phyloP scores from a whole-genome alignment of 2,113 vertebrate species.

The Eidolon helvum region DNA sequence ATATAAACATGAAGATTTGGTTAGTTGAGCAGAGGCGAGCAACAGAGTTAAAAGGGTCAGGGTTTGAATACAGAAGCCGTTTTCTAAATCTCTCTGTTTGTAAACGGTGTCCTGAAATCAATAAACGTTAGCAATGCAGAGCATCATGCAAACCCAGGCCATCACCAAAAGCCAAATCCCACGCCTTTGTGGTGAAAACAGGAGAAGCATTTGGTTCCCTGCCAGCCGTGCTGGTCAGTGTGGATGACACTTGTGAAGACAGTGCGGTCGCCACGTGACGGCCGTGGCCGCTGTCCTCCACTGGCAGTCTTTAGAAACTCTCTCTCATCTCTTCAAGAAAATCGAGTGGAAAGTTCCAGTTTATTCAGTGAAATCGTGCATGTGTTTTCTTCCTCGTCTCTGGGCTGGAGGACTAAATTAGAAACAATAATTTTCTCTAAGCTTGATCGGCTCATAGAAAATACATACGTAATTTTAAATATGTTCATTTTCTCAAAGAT shows the following conservation, averaged over 20 bases:
- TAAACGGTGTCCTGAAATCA: slow-evolving; percentile 34
- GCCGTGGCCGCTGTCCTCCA: background rate
- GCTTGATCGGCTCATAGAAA: background rate
- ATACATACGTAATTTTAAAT: background rate
- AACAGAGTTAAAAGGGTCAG: background rate
- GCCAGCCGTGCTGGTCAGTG: background rate
- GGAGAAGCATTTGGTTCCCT: background rate
- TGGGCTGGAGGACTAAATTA: background rate
- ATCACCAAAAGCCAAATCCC: background rate
- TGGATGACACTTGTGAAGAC: background rate
- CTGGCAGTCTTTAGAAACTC: background rate
- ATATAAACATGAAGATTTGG: background rate
- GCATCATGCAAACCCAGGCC: background rate
- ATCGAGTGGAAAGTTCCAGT: slow-evolving; percentile 40
- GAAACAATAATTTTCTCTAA: slow-evolving; percentile 20
- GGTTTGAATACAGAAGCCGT: background rate
- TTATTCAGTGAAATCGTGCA: background rate
- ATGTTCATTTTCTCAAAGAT: background rate
- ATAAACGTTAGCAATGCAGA: background rate
- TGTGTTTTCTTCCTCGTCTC: background rate
- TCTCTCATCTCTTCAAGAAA: background rate
- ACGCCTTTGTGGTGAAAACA: background rate
- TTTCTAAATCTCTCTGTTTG: slow-evolving; percentile 48
- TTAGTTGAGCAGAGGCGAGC: background rate
- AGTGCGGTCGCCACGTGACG: fast-evolving